phyloP scores from a whole-genome alignment of 2,797 vertebrate species.

The Gymnopithys bicolor region DNA sequence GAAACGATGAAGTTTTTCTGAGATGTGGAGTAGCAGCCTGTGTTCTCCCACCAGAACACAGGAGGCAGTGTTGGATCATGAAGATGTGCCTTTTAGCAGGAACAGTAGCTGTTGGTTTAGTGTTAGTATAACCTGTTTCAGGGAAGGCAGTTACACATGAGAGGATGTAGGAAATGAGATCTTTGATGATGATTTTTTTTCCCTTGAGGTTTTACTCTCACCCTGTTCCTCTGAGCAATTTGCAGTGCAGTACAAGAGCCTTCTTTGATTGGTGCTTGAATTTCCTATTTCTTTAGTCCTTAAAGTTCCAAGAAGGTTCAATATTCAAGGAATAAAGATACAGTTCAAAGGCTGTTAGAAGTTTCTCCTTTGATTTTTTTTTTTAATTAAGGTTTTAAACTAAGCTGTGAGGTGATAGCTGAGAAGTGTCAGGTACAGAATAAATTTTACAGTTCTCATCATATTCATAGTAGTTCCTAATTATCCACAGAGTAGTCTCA shows the following conservation, averaged over 20 bases:
- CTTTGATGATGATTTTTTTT: not conserved
- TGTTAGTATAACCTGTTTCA: not conserved
- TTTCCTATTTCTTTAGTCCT: not conserved
- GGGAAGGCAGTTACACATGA: not conserved
- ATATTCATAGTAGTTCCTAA: not conserved
- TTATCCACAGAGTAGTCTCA: not conserved
- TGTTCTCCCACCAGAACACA: not conserved
- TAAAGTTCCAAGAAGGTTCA: not conserved
- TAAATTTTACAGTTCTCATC: not conserved
- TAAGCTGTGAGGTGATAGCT: not conserved
- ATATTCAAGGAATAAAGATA: not conserved
- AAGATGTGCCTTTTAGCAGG: not conserved
- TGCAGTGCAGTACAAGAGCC: not conserved
- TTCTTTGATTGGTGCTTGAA: not conserved
- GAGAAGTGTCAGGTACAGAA: not conserved
- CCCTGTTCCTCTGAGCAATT: not conserved
- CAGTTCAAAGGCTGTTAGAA: not conserved
- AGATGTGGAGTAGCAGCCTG: not conserved
- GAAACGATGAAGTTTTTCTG: not conserved
- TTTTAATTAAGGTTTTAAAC: not conserved
- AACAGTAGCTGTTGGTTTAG: not conserved
- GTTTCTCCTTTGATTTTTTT: not conserved
- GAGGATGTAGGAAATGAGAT: not conserved
- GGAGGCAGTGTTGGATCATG: constrained; percentile 25
- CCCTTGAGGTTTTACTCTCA: not conserved